Percentiles rank a stretch among this genome's conserved stretches.
These are phyloP conservation scores for Ctenoplectra terminalis DNA, from an alignment of 1,140 invertebrate species.

Conservation along the genomic window DNA sequence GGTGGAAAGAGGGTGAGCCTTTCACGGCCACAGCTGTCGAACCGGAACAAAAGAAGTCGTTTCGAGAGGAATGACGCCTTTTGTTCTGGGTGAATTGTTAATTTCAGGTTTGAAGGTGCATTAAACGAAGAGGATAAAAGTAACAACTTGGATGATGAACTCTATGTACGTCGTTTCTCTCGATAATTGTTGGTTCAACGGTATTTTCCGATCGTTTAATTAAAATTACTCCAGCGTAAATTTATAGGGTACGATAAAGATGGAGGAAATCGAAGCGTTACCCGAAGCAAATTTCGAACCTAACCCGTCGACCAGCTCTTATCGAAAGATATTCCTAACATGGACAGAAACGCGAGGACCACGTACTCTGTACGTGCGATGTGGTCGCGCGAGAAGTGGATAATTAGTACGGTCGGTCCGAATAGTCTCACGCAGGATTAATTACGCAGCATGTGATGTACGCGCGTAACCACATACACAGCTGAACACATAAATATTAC, in stretches of 20 bases:
- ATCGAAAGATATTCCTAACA: slow-evolving; percentile 3
- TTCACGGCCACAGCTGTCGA: background rate
- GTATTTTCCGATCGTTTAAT: too few species aligned
- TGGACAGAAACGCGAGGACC: background rate
- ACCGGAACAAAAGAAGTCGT: background rate
- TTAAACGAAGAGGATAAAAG: background rate
- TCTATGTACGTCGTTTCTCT: background rate
- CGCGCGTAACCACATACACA: slow-evolving; percentile 39
- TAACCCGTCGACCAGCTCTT: background rate
- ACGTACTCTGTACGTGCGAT: slow-evolving; percentile 15
- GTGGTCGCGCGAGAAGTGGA: slow-evolving; percentile 63
- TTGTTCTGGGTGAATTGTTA: background rate
- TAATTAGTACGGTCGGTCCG: slow-evolving; percentile 63
- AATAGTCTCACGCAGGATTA: slow-evolving; percentile 66
- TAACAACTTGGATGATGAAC: background rate
- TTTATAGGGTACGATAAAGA: too few species aligned
- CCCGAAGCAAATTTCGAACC: background rate
- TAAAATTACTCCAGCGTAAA: too few species aligned
- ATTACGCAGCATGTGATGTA: slow-evolving; percentile 60
- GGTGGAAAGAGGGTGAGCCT: background rate
- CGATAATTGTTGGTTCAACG: too few species aligned
- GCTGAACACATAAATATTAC: slow-evolving; percentile 46
- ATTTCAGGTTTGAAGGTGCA: background rate
- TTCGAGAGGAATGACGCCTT: background rate
- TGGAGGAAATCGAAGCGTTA: background rate